phyloP scores from a whole-genome alignment of 2,888 invertebrate species.

The Epistrophe grossulariae region DNA sequence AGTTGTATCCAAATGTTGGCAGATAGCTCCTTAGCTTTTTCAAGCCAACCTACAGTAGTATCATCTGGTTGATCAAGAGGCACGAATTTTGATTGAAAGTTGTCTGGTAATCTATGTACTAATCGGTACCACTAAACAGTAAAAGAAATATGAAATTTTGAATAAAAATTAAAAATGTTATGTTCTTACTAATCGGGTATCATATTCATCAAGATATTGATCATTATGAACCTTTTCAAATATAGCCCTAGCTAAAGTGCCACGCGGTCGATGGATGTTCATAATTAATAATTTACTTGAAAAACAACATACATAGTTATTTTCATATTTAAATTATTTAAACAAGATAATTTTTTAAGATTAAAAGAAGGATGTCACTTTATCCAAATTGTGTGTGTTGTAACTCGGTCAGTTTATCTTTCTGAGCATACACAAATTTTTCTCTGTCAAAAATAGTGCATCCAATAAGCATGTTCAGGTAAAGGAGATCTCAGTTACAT shows the following conservation, averaged over 20 bases:
- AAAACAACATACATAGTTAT: background rate
- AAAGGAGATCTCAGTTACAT: too few relatives aligned
- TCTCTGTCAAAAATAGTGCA: too few relatives aligned
- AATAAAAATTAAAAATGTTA: background rate
- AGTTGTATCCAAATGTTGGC: slow-evolving; percentile 91
- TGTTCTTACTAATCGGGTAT: slow-evolving; percentile 81
- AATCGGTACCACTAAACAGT: slow-evolving; percentile 82
- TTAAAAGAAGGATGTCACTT: background rate
- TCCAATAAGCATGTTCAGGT: too few relatives aligned
- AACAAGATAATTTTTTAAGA: background rate
- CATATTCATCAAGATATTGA: slow-evolving; percentile 82
- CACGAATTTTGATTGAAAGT: slow-evolving; percentile 82
- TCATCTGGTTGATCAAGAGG: slow-evolving; percentile 81
- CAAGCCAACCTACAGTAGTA: slow-evolving; percentile 82
- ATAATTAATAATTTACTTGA: slow-evolving; percentile 70
- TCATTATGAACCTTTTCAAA: slow-evolving; percentile 84
- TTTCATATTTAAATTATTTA: background rate
- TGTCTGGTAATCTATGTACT: slow-evolving; percentile 79
- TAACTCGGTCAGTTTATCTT: too few relatives aligned
- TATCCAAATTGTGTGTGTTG: too few relatives aligned
- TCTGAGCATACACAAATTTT: too few relatives aligned
- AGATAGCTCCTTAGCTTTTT: slow-evolving; percentile 81
- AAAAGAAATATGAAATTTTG: slow-evolving; percentile 13
- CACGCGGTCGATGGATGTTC: slow-evolving; percentile 81
- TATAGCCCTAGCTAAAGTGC: slow-evolving; percentile 82